Conservation (phyloP, 2,797 vertebrate genomes). For the Gorsachius magnificus region DNA sequence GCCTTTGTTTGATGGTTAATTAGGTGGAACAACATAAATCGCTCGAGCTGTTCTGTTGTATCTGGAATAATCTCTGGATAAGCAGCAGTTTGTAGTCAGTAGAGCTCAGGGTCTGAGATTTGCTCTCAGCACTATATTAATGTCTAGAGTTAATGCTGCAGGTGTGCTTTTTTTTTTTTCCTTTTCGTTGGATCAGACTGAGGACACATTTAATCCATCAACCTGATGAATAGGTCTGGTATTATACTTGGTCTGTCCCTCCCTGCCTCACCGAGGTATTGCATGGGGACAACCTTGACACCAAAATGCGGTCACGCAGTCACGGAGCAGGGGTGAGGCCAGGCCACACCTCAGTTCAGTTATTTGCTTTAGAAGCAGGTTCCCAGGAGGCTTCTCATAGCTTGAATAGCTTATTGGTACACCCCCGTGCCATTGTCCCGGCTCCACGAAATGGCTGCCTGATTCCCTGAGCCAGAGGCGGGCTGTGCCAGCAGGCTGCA, state of each 20-base stretch:
- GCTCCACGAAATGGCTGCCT: fast-evolving
- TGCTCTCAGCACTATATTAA: neutral
- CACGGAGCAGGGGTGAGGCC: constrained; percentile 19
- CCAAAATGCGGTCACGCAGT: neutral
- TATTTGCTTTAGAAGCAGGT: constrained; percentile 6
- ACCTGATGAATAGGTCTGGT: neutral
- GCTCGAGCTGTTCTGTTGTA: neutral
- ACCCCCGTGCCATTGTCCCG: neutral
- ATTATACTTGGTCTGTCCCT: neutral
- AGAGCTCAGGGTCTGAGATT: neutral
- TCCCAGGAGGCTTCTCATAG: constrained; percentile 16
- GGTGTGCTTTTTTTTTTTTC: neutral
- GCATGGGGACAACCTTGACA: neutral
- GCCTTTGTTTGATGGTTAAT: constrained; percentile 53
- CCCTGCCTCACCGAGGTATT: neutral
- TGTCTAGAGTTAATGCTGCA: neutral
- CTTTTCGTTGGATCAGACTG: neutral
- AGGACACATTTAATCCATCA: neutral
- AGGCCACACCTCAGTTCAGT: constrained; percentile 34
- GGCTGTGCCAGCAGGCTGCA: neutral
- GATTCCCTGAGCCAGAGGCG: neutral
- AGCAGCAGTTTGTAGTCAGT: neutral
- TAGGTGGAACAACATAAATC: constrained; percentile 56
- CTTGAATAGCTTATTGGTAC: neutral
- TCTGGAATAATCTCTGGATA: constrained; percentile 35